Base-by-base conservation (phyloP, 2,888 invertebrate genomes). In the Agrenia bidenticulata region DNA sequence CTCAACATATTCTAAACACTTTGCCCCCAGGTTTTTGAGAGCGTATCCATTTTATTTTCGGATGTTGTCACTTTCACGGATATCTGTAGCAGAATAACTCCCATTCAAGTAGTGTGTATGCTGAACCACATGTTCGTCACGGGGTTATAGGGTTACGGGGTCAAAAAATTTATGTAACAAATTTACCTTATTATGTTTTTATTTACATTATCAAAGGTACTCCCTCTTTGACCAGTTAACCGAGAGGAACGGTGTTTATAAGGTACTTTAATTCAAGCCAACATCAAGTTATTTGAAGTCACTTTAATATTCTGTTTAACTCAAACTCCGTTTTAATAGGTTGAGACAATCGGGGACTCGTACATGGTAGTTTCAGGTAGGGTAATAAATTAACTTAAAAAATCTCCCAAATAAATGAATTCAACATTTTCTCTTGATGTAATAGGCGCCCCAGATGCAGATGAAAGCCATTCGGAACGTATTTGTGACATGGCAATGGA, bases 81-180 rank as follows among this genome's bases (percentile, higher is more conserved):
- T 81, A 97, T 98, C 78, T 98, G 97, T 80, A 93, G 93, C 77
- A 86, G 93, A 71, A 93, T 98, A 77, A 90, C 92, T 0, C 96
- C 97, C 0, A 94, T 98, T 93, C 92, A 96, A 79, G 97, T 98
- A 4, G 97, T 98, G 0, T 93, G 93, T 26, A 94, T 98, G 91
- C 84, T 98, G 51, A 98, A 98, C 80, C 90, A 90, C 26, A 96
- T 97, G 94, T n/a, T n/a, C 19, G n/a, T n/a, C n/a, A n/a, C n/a
- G n/a, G n/a, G n/a, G n/a, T n/a, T n/a, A n/a, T n/a, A n/a, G n/a
- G n/a, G n/a, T n/a, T n/a, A n/a, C n/a, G n/a, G n/a, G n/a, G n/a
- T n/a, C n/a, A n/a, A n/a, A n/a, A n/a, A n/a, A n/a, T n/a, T n/a
- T n/a, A n/a, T n/a, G n/a, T n/a, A n/a, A n/a, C n/a, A n/a, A 49